Base-by-base conservation (phyloP, 2,797 vertebrate species). In the Champsocephalus esox region DNA sequence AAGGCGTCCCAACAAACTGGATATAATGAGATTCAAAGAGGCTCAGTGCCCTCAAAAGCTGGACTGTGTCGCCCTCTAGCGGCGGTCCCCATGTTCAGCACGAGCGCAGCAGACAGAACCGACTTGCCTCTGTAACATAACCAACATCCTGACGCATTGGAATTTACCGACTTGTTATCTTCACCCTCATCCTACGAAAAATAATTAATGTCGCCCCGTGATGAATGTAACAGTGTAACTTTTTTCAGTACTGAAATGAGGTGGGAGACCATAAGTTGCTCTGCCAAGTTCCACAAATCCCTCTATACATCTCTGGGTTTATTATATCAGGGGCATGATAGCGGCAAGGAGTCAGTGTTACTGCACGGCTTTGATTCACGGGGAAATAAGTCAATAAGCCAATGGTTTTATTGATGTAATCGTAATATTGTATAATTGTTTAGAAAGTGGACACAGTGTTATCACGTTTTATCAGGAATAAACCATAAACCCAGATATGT, bases 51-150 rank as follows among this genome's bases (percentile, higher is more conserved):
- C 10, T 32, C 8, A 87, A 85, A 73, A 52, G 3, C 3, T 54
- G 92, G 88, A 83, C 88, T 94, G 49, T 93, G 93, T 91, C 92
- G 87, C 94, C 94, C 91, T 91, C 95, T 92, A 79, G 50, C 52
- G 95, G 5, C 57, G 0, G 4, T 0, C 2, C 4, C 24, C 17
- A 11, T 14, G 51, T 16, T 60, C 9, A 3, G 43, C 7, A 4
- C 3, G 14, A 7, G 14, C 1, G 57, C 49, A 28, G 46, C 44
- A 21, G 13, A 10, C 1, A 45, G 12, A 6, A 10, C 0, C 11
- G 46, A 1, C 14, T 3, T 3, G 54, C 24, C 14, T 49, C 45
- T 46, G 3, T 7, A 63, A 32, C 9, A 9, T 43, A 24, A 8
- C 19, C 65, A 49, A n/a, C 65, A 50, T 3, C 52, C 50, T n/a